Evolutionary conservation across 2,797 vertebrate genomes (phyloP).

Genomic region (Eremophila alpestris): DNA sequence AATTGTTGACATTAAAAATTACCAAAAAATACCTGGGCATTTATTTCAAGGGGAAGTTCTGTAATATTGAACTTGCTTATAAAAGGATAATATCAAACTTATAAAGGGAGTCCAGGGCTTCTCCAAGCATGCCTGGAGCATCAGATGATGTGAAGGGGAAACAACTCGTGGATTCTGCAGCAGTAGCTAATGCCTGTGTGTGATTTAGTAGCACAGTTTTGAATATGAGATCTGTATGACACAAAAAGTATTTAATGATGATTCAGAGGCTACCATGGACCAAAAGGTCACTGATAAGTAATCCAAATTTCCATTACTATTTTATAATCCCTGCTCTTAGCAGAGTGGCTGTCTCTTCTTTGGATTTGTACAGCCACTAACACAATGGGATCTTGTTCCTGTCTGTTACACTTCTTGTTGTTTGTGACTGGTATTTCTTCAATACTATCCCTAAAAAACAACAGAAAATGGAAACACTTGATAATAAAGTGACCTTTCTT

Average conservation of each 20-base stretch:
- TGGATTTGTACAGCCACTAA: neutral
- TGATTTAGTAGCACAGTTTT: neutral
- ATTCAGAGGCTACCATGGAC: neutral
- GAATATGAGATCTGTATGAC: neutral
- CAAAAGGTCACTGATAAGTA: neutral
- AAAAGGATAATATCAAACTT: neutral
- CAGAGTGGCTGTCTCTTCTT: neutral
- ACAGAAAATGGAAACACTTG: neutral
- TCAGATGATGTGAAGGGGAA: neutral
- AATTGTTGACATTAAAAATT: neutral
- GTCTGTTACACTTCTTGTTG: neutral
- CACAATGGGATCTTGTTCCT: neutral
- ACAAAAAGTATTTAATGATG: neutral
- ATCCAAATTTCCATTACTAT: neutral
- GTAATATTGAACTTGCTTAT: neutral
- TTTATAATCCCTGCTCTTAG: neutral
- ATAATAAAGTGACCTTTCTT: neutral
- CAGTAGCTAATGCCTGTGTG: neutral
- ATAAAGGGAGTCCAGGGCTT: neutral
- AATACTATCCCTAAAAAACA: neutral
- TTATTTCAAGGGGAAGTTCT: conserved; percentile 1
- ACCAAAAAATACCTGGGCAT: neutral
- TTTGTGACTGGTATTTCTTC: neutral
- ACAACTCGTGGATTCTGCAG: neutral
- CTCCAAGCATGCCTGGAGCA: neutral